Percentiles rank a stretch among this genome's conserved stretches.
Conservation (phyloP, 2,888 invertebrate genomes). For the Metacarcinus magister region DNA sequence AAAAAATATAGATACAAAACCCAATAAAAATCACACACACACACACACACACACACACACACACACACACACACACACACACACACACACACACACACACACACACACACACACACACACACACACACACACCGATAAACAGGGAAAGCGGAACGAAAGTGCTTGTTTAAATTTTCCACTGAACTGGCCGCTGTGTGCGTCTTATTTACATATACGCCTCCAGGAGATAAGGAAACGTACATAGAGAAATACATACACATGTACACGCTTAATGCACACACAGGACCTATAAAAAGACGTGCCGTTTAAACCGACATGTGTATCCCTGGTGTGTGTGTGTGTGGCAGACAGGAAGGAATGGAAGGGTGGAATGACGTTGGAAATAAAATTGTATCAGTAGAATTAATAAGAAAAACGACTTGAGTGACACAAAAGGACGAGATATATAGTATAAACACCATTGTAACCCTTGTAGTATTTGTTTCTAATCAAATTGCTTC, state of each 20-base stretch:
- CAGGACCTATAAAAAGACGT: neutral
- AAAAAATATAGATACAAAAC: too few species aligned
- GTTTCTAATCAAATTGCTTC: too few species aligned
- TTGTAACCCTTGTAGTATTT: too few species aligned
- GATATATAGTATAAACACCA: too few species aligned
- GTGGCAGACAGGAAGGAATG: too few species aligned
- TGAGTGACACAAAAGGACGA: too few species aligned
- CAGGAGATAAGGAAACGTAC: neutral
- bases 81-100: slow-evolving; percentile 6
- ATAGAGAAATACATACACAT: neutral
- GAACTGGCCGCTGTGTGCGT: neutral
- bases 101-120: neutral
- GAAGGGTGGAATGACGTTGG: too few species aligned
- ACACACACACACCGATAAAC: neutral
- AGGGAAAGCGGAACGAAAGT: neutral
- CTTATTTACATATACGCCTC: neutral
- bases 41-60: too few species aligned
- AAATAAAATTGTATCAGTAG: too few species aligned
- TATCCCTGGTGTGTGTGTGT: neutral
- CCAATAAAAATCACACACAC: too few species aligned
- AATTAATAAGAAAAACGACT: too few species aligned
- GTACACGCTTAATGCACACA: neutral
- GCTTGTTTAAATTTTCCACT: neutral
- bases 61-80: too few species aligned
- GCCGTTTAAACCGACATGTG: neutral